These are phyloP conservation scores for Helleia helle DNA, from an alignment of 2,888 invertebrate genomes.

Conservation along the genomic window DNA sequence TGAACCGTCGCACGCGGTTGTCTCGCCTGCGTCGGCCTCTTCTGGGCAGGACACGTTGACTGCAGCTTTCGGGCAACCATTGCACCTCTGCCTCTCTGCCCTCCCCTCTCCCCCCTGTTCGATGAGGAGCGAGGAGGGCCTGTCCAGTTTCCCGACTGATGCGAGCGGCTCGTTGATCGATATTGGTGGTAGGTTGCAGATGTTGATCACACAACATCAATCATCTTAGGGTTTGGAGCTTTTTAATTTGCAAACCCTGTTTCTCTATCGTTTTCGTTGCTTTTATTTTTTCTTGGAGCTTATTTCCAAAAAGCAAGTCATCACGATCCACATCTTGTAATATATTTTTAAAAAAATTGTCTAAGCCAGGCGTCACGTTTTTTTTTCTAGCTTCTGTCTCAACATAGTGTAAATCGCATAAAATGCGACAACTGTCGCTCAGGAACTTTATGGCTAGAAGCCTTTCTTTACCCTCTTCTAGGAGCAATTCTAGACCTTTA, in stretches of 20 bases:
- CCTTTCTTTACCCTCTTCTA: background rate
- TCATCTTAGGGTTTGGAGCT: too few species aligned
- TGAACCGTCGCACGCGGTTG: background rate
- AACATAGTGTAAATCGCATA: too few species aligned
- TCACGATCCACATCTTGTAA: background rate
- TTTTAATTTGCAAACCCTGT: conserved; percentile 1
- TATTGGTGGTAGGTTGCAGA: too few species aligned
- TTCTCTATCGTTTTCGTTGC: background rate
- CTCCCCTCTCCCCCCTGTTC: conserved; percentile 7
- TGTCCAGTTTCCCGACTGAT: background rate
- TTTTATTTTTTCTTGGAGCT: conserved; percentile 4
- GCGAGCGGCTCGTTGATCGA: background rate
- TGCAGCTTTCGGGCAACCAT: background rate
- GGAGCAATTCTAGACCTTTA: too few species aligned
- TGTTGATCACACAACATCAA: too few species aligned
- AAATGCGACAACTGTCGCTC: background rate
- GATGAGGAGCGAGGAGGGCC: conserved; percentile 4
- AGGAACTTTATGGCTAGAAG: background rate
- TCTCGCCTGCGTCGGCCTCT: too few species aligned
- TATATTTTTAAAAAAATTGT: background rate
- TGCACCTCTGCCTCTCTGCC: too few species aligned
- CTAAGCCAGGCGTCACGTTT: background rate
- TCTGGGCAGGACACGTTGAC: background rate
- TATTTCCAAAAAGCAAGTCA: background rate
- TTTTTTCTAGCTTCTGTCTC: background rate